A percentile compares a stretch with the other conserved stretches of the same genome.
These are phyloP conservation scores for Drosophila ochracea DNA, from an alignment of 2,888 invertebrate genomes.

Conservation along the genomic window DNA sequence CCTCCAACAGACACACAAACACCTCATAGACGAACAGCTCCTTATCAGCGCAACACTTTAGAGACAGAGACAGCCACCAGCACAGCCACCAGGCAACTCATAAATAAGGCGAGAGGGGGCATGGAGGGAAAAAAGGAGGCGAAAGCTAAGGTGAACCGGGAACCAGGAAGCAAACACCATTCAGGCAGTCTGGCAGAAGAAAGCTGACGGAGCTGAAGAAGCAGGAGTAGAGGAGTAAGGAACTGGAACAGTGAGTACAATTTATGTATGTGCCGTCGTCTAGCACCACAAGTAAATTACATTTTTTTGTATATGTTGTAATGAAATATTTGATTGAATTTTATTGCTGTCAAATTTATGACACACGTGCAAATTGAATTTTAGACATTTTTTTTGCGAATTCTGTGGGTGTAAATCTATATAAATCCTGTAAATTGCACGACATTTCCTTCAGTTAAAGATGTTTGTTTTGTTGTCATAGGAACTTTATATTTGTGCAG, in stretches of 20 bases:
- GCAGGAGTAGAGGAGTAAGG: neutral
- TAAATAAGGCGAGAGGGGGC: constrained; percentile 40
- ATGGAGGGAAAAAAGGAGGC: neutral
- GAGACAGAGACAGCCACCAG: constrained; percentile 10
- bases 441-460: neutral
- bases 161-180: constrained; percentile 46
- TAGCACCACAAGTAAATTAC: constrained; percentile 72
- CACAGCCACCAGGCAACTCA: constrained; percentile 18
- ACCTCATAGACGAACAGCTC: constrained; percentile 38
- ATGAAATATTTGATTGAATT: constrained; percentile 66
- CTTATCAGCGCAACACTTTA: constrained; percentile 50
- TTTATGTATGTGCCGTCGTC: constrained; percentile 64
- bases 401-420: constrained; percentile 2
- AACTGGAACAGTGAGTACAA: constrained; percentile 30
- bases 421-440: constrained; percentile 23
- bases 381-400: constrained; percentile 14
- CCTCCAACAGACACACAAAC: constrained; percentile 23
- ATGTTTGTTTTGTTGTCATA: neutral
- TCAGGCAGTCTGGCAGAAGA: constrained; percentile 29
- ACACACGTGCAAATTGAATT: constrained; percentile 60
- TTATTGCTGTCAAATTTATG: constrained; percentile 61
- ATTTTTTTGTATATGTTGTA: constrained; percentile 69
- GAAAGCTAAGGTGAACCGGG: constrained; percentile 41
- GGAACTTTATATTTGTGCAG: neutral
- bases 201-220: neutral